Percentiles rank a stretch among this genome's conserved stretches.
Evolutionary conservation across 2,888 invertebrate genomes (phyloP).

Genomic region (Agrotis ipsilon): DNA sequence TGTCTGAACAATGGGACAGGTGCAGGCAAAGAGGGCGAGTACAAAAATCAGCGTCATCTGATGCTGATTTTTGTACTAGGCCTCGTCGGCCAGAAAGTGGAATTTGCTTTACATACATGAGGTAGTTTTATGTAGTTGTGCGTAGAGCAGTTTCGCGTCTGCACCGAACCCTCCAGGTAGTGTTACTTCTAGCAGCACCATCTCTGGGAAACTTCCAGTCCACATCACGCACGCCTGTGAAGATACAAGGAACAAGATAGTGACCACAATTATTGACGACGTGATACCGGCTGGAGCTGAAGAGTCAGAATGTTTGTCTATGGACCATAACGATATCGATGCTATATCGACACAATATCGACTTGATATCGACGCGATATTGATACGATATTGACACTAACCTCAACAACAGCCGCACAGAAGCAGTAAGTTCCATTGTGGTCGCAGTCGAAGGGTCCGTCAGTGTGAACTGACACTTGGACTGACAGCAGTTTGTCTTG

Average conservation of each 20-base stretch:
- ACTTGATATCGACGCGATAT: too few species aligned
- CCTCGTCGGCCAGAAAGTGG: neutral
- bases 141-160: conserved; percentile 90
- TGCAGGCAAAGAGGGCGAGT: too few species aligned
- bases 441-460: conserved; percentile 84
- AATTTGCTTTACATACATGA: conserved; percentile 77
- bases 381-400: conserved; percentile 43
- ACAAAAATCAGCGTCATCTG: too few species aligned
- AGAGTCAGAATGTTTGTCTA: too few species aligned
- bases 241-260: neutral
- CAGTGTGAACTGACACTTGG: conserved; percentile 79
- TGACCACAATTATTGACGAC: too few species aligned
- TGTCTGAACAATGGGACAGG: too few species aligned
- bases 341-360: too few species aligned
- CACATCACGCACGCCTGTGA: conserved; percentile 83
- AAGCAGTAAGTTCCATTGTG: conserved; percentile 74
- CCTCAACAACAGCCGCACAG: conserved; percentile 87
- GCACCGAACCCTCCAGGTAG: conserved; percentile 93
- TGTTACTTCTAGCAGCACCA: conserved; percentile 92
- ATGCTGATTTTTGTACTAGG: too few species aligned
- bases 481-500: conserved; percentile 72
- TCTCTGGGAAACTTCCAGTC: conserved; percentile 84
- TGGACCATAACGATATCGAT: too few species aligned
- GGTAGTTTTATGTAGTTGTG: conserved; percentile 84
- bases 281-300: too few species aligned